A percentile compares a stretch with the other conserved stretches of the same genome.
phyloP scores from a whole-genome alignment of 2,797 vertebrate genomes.

The Sebastes itinus region DNA sequence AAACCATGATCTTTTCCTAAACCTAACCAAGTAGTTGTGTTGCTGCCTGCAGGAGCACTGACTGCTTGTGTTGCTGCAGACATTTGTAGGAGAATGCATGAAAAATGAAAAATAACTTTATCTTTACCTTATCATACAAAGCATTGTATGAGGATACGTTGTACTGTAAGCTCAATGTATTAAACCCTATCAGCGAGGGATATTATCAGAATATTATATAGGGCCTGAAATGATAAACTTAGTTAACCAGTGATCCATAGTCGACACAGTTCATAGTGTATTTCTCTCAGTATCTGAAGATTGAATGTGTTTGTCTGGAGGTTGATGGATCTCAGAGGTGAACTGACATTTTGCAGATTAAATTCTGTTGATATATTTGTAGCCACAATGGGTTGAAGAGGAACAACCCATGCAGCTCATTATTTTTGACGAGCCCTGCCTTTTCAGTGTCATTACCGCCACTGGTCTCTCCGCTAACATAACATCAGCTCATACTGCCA shows the following conservation, averaged over 20 bases:
- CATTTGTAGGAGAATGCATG: neutral
- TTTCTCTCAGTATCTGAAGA: neutral
- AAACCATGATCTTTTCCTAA: too few species aligned
- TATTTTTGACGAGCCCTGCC: neutral
- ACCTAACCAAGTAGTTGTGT: too few species aligned
- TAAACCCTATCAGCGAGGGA: neutral
- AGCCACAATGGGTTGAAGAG: neutral
- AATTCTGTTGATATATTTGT: neutral
- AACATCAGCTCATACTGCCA: neutral
- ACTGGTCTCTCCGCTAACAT: neutral
- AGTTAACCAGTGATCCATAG: neutral
- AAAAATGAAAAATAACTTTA: neutral
- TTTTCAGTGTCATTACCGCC: neutral
- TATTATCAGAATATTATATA: neutral
- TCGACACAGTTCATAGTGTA: neutral
- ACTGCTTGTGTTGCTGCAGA: neutral
- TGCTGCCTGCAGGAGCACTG: neutral
- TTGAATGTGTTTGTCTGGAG: neutral
- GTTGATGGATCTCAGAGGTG: neutral
- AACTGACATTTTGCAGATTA: neutral
- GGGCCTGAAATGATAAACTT: neutral
- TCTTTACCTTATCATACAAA: too few species aligned
- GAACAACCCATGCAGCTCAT: neutral
- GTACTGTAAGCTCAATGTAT: neutral
- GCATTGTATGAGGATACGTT: neutral